These are phyloP conservation scores for Apamea crenata DNA, from an alignment of 2,888 invertebrate genomes.

Conservation along the genomic window DNA sequence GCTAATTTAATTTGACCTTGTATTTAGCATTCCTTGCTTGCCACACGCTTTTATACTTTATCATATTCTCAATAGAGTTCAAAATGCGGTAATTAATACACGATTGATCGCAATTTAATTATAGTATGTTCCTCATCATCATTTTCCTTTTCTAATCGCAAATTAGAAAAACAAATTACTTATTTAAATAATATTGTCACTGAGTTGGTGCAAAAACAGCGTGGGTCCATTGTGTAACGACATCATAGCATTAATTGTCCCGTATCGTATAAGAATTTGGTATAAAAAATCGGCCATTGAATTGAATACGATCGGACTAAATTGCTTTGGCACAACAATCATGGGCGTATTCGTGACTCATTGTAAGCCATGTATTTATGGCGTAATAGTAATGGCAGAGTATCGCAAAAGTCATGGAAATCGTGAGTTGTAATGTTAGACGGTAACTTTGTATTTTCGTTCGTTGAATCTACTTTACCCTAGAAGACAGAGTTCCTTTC, in stretches of 20 bases:
- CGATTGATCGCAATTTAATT: not conserved
- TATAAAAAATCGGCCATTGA: slow-evolving; percentile 47
- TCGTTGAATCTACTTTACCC: not conserved
- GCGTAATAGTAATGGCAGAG: slow-evolving; percentile 27
- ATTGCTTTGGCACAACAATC: slow-evolving; percentile 49
- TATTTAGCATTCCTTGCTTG: too few species aligned
- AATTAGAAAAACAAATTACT: slow-evolving; percentile 13
- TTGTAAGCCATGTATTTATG: slow-evolving; percentile 28
- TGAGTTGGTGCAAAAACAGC: slow-evolving; percentile 16
- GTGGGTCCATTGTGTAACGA: slow-evolving; percentile 22
- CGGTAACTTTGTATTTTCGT: slow-evolving; percentile 4
- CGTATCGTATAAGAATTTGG: slow-evolving; percentile 52
- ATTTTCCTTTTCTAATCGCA: not conserved
- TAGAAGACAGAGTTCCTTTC: too few species aligned
- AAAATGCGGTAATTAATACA: too few species aligned
- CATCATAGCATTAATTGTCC: slow-evolving; percentile 40
- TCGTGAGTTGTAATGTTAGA: slow-evolving; percentile 33
- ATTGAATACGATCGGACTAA: slow-evolving; percentile 46
- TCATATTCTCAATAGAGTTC: too few species aligned
- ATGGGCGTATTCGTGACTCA: slow-evolving; percentile 51
- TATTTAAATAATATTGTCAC: not conserved
- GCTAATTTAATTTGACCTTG: too few species aligned
- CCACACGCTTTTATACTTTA: too few species aligned
- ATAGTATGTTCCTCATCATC: too few species aligned
- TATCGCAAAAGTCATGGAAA: slow-evolving; percentile 41